phyloP scores from a whole-genome alignment of 2,888 invertebrate species.

The Ophion ellenae region DNA sequence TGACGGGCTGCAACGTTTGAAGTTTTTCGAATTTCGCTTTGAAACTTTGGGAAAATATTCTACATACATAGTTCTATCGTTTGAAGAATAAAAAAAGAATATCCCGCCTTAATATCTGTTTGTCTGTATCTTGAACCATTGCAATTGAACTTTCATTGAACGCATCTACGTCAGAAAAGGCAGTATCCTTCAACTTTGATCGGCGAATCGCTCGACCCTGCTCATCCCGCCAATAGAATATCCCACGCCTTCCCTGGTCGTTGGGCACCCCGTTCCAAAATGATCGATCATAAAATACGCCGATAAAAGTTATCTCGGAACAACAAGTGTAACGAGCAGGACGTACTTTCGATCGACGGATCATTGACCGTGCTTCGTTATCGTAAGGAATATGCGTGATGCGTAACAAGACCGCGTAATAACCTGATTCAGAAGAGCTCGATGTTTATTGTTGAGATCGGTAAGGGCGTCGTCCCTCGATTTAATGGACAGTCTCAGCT shows the following conservation, averaged over 20 bases:
- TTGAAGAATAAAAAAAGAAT: no score
- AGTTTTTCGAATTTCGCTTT: no score
- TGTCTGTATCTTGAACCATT: background rate
- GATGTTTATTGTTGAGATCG: conserved; percentile 84
- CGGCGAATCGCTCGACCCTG: background rate
- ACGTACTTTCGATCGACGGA: background rate
- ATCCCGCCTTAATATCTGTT: no score
- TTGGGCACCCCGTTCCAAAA: background rate
- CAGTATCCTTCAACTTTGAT: background rate
- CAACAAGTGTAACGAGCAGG: background rate
- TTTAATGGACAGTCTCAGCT: conserved; percentile 82
- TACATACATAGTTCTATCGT: no score
- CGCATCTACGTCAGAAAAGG: background rate
- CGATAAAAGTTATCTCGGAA: background rate
- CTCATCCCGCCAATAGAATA: background rate
- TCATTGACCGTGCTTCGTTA: background rate
- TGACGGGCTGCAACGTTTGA: no score
- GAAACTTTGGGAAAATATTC: no score
- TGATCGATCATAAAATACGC: background rate
- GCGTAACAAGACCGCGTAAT: conserved; percentile 34
- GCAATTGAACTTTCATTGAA: background rate
- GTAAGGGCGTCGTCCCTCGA: conserved; percentile 83
- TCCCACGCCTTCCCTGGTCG: background rate
- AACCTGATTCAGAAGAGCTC: conserved; percentile 79
- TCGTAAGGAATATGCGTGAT: background rate